Percentiles rank a stretch among this genome's conserved stretches.
These are phyloP conservation scores for Drosophila paramelanica DNA, from an alignment of 2,888 invertebrate species.

Conservation along the genomic window DNA sequence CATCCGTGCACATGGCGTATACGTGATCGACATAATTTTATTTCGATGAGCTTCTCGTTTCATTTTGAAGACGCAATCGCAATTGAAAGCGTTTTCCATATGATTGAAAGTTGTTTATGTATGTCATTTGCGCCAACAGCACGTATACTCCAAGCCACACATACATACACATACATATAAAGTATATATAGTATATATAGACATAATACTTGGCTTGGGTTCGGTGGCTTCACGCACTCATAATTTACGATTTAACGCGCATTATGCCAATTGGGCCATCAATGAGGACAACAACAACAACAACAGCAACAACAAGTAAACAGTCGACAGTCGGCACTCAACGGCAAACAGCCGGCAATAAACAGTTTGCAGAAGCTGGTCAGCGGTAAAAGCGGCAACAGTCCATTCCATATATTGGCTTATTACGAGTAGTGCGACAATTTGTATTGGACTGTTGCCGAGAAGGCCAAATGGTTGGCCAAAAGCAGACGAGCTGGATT, in stretches of 20 bases:
- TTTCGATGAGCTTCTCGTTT: constrained; percentile 56
- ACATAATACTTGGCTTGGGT: not conserved
- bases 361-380: not conserved
- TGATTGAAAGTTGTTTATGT: constrained; percentile 70
- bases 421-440: not conserved
- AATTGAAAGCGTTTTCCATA: constrained; percentile 78
- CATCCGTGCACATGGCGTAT: constrained; percentile 57
- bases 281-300: constrained; percentile 32
- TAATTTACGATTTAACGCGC: constrained; percentile 30
- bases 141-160: constrained; percentile 32
- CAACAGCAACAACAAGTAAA: constrained; percentile 6
- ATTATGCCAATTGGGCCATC: constrained; percentile 45
- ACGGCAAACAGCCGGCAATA: not conserved
- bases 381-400: not conserved
- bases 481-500: not conserved
- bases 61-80: constrained; percentile 49
- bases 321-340: not conserved
- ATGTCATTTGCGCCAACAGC: constrained; percentile 42
- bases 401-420: constrained; percentile 19
- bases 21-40: constrained; percentile 70
- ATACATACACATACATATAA: constrained; percentile 2
- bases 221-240: not conserved
- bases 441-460: constrained; percentile 5
- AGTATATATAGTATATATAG: not conserved
- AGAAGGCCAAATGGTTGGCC: constrained; percentile 1